Evolutionary conservation across 2,113 vertebrate species (phyloP).

Genomic region (Athene cunicularia): DNA sequence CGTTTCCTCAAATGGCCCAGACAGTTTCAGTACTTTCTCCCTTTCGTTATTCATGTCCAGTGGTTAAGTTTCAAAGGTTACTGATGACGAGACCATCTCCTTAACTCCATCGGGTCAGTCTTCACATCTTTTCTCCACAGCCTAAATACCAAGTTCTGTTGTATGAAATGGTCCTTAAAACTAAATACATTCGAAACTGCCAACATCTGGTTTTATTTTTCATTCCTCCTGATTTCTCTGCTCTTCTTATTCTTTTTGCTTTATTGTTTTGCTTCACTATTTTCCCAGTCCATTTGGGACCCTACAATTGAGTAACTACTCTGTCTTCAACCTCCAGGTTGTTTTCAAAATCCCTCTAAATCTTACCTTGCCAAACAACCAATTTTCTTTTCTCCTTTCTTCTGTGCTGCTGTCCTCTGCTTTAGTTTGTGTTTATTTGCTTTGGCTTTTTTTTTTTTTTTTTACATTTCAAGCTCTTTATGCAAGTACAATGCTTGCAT

Average conservation of each 20-base stretch:
- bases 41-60: not conserved
- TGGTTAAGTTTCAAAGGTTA: not conserved
- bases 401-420: not conserved
- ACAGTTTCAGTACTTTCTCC: not conserved
- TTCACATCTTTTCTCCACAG: not conserved
- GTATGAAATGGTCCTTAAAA: not conserved
- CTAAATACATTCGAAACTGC: not conserved
- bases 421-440: conserved; percentile 15
- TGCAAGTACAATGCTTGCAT: not conserved
- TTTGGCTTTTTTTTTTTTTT: not conserved
- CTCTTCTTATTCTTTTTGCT: not conserved
- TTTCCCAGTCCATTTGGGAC: not conserved
- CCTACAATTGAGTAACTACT: not conserved
- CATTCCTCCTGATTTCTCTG: not conserved
- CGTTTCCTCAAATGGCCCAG: not conserved
- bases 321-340: not conserved
- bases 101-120: not conserved
- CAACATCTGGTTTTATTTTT: not conserved
- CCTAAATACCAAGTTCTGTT: not conserved
- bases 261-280: not conserved
- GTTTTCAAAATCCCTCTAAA: conserved; percentile 1
- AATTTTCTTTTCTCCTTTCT: not conserved
- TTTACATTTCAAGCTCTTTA: not conserved
- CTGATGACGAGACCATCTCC: not conserved
- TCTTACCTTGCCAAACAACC: not conserved